A percentile compares a stretch with the other conserved stretches of the same genome.
phyloP scores from a whole-genome alignment of 2,113 vertebrate genomes.

The Cheilinus undulatus region DNA sequence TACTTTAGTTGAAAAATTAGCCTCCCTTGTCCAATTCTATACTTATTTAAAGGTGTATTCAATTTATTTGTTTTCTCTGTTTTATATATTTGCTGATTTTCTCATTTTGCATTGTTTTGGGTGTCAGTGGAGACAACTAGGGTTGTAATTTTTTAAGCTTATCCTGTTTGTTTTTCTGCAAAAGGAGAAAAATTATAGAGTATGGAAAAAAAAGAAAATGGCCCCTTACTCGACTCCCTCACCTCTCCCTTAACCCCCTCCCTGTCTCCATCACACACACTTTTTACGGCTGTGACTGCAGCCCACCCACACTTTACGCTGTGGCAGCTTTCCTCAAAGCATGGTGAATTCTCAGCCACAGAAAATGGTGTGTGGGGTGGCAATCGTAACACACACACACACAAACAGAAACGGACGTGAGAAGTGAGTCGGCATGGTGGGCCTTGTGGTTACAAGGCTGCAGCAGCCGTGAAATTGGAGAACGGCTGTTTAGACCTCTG shows the following conservation, averaged over 20 bases:
- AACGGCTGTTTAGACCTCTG: conserved; percentile 67
- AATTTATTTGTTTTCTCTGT: too few species aligned
- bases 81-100: too few species aligned
- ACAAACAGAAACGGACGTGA: conserved; percentile 41
- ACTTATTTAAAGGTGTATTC: too few species aligned
- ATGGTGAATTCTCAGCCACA: conserved; percentile 60
- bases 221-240: background rate
- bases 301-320: conserved; percentile 74
- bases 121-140: too few species aligned
- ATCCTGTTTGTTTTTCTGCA: too few species aligned
- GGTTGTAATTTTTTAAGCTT: too few species aligned
- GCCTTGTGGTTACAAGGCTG: conserved; percentile 60
- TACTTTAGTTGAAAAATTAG: too few species aligned
- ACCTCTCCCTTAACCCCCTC: conserved; percentile 13
- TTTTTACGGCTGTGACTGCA: conserved; percentile 63
- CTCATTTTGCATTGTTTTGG: too few species aligned
- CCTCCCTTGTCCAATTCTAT: too few species aligned
- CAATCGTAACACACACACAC: conserved; percentile 35
- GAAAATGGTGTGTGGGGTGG: conserved; percentile 55
- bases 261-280: conserved; percentile 14
- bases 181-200: too few species aligned
- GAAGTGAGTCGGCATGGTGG: conserved; percentile 48
- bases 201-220: conserved; percentile 2
- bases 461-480: conserved; percentile 76
- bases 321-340: conserved; percentile 59